These are phyloP conservation scores for Lasioglossum zephyrum DNA, from an alignment of 2,888 invertebrate genomes.

Conservation along the genomic window DNA sequence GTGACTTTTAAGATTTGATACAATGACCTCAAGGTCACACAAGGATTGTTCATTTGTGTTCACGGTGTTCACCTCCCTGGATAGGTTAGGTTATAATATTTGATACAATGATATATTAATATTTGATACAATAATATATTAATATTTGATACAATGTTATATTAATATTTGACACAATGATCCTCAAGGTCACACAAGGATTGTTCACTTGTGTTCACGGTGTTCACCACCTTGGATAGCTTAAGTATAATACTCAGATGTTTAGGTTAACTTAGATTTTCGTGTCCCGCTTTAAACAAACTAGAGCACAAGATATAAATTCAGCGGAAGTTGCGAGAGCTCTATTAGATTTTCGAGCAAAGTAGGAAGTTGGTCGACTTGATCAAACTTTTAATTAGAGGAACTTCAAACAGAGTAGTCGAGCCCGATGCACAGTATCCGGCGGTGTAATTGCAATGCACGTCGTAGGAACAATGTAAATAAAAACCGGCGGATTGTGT, in stretches of 20 bases:
- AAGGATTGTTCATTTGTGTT: too few relatives aligned
- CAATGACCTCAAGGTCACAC: too few relatives aligned
- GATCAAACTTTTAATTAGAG: slow-evolving; percentile 1
- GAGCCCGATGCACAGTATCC: not conserved
- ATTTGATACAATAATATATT: too few relatives aligned
- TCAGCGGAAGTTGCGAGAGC: not conserved
- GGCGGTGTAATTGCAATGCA: not conserved
- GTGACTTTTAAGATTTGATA: too few relatives aligned
- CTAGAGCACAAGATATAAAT: not conserved
- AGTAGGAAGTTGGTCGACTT: not conserved
- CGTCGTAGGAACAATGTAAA: not conserved
- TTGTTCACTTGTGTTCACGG: too few relatives aligned
- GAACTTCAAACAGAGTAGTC: not conserved
- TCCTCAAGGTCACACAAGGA: too few relatives aligned
- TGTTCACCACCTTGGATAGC: too few relatives aligned
- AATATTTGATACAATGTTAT: too few relatives aligned
- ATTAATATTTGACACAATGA: too few relatives aligned
- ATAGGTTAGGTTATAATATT: too few relatives aligned
- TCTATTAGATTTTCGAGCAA: not conserved
- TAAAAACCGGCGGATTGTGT: not conserved
- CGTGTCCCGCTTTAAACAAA: not conserved
- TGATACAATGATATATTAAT: too few relatives aligned
- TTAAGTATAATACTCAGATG: not conserved
- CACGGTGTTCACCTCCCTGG: too few relatives aligned
- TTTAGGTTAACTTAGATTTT: not conserved